Evolutionary conservation across 1,140 invertebrate species (phyloP).

Genomic region (Euwallacea fornicatus): DNA sequence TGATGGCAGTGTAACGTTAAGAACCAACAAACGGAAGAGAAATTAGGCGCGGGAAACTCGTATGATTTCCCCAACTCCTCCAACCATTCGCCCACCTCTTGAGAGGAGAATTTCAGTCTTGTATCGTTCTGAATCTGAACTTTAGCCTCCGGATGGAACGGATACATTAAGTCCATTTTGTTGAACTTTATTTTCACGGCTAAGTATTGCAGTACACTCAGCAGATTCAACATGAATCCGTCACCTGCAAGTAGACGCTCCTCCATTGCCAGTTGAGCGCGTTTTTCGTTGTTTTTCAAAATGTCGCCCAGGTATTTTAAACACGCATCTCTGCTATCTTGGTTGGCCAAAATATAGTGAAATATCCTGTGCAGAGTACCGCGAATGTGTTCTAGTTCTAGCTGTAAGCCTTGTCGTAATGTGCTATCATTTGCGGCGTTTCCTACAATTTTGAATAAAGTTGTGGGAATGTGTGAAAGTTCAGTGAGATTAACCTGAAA

Average conservation of each 20-base stretch:
- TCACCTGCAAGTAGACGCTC: slow-evolving; percentile 83
- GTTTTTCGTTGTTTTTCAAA: slow-evolving; percentile 79
- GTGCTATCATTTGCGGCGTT: slow-evolving; percentile 59
- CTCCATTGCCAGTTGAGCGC: slow-evolving; percentile 87
- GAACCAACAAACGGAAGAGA: slow-evolving; percentile 96
- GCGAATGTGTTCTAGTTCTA: slow-evolving; percentile 73
- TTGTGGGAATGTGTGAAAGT: background rate
- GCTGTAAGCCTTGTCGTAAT: slow-evolving; percentile 66
- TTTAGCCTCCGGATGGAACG: slow-evolving; percentile 78
- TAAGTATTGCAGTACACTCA: slow-evolving; percentile 86
- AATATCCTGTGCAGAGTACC: slow-evolving; percentile 78
- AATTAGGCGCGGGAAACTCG: slow-evolving; percentile 78
- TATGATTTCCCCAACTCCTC: slow-evolving; percentile 54
- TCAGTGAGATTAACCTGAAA: slow-evolving; percentile 12
- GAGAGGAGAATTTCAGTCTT: slow-evolving; percentile 76
- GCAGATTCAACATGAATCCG: slow-evolving; percentile 92
- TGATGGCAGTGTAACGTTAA: slow-evolving; percentile 92
- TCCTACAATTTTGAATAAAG: slow-evolving; percentile 41
- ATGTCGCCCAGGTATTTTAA: slow-evolving; percentile 77
- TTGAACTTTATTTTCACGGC: slow-evolving; percentile 83
- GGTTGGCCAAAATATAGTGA: slow-evolving; percentile 81
- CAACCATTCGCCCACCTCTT: slow-evolving; percentile 79
- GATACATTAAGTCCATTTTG: slow-evolving; percentile 83
- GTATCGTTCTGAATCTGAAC: slow-evolving; percentile 84
- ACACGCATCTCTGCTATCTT: slow-evolving; percentile 70